Evolutionary conservation across 2,888 invertebrate species (phyloP).

Genomic region (Oscheius sp.): DNA sequence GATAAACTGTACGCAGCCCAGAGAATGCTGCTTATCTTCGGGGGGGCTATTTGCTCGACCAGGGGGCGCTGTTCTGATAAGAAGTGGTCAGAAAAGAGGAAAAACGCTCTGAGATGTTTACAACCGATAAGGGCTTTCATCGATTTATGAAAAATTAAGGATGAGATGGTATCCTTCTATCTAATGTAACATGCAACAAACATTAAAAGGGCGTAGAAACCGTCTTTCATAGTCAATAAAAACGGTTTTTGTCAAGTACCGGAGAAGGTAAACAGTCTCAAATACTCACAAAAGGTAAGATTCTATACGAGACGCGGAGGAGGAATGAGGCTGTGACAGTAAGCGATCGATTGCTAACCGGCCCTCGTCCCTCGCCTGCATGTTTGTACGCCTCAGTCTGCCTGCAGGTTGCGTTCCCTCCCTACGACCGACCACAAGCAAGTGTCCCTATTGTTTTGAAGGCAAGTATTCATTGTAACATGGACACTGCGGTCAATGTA

Average conservation of each 20-base stretch:
- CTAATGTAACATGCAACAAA: too few relatives aligned
- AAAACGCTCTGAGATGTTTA: too few relatives aligned
- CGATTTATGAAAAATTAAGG: neutral
- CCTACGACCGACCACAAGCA: conserved; percentile 12
- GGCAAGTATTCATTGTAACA: conserved; percentile 1
- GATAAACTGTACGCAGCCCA: conserved; percentile 19
- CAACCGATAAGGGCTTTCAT: too few relatives aligned
- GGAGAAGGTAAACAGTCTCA: conserved; percentile 9
- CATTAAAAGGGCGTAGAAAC: too few relatives aligned
- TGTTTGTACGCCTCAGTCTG: conserved; percentile 29
- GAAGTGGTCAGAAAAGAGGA: too few relatives aligned
- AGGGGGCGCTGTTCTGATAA: conserved; percentile 19
- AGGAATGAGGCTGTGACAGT: conserved; percentile 16
- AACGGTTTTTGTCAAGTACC: neutral
- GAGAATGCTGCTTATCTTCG: conserved; percentile 16
- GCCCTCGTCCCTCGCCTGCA: conserved; percentile 29
- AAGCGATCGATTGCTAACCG: conserved; percentile 29
- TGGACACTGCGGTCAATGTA: conserved; percentile 7
- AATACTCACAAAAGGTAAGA: neutral
- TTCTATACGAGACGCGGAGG: neutral
- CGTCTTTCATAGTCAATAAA: neutral
- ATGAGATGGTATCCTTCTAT: neutral
- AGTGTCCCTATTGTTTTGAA: conserved; percentile 11
- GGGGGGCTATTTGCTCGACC: conserved; percentile 21
- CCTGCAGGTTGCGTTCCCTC: conserved; percentile 21